Evolutionary conservation across 2,113 vertebrate species (phyloP).

Genomic region (Stictonetta naevosa): DNA sequence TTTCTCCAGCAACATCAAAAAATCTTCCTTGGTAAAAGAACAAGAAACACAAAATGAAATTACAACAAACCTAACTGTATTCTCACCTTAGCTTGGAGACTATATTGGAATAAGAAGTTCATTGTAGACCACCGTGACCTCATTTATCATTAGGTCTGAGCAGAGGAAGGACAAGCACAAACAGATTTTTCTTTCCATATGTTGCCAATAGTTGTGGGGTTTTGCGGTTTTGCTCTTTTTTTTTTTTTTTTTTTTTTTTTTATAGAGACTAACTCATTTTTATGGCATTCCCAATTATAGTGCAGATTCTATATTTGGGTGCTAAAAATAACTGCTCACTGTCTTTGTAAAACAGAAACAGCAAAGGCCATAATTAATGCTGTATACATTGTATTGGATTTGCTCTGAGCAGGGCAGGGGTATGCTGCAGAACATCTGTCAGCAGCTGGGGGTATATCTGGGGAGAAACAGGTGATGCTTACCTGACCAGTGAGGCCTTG

Average conservation of each 20-base stretch:
- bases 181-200: not conserved
- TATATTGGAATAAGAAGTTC: not conserved
- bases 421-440: not conserved
- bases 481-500: not conserved
- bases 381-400: accelerated
- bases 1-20: no score
- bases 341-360: not conserved
- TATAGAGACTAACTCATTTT: not conserved
- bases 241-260: not conserved
- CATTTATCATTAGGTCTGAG: not conserved
- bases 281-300: not conserved
- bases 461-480: accelerated
- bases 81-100: not conserved
- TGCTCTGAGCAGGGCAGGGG: not conserved
- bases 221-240: not conserved
- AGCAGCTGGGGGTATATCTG: not conserved
- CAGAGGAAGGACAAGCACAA: not conserved
- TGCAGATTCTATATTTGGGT: not conserved
- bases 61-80: not conserved
- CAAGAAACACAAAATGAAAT: not conserved
- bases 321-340: accelerated
- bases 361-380: not conserved
- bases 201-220: not conserved
- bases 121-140: not conserved
- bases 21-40: not conserved